phyloP scores from a whole-genome alignment of 1,140 invertebrate species.

The Onthophagus taurus region DNA sequence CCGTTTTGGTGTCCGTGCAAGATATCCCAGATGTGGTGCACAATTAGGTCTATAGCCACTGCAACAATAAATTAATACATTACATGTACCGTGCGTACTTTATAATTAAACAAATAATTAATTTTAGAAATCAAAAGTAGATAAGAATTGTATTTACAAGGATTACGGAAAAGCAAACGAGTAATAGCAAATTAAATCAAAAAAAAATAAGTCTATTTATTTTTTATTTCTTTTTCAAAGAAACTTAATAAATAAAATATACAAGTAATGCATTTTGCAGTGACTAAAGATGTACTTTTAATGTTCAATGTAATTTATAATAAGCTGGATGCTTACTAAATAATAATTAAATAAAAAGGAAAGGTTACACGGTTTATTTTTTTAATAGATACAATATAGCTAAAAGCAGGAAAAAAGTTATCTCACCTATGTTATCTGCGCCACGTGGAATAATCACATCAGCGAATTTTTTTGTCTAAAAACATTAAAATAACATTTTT shows the following conservation, averaged over 20 bases:
- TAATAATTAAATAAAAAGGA: no score
- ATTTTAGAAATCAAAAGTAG: no score
- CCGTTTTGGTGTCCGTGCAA: conserved; percentile 47
- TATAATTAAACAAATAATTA: no score
- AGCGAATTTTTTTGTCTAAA: conserved; percentile 97
- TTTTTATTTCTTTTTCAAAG: no score
- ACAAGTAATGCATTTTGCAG: conserved; percentile 25
- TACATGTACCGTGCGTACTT: conserved; percentile 9
- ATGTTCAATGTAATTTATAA: no score
- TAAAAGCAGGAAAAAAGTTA: conserved; percentile 1
- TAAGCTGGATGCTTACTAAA: no score
- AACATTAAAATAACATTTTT: conserved; percentile 24
- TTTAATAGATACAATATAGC: neutral
- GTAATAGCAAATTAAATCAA: no score
- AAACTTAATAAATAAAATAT: no score
- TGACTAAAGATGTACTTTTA: no score
- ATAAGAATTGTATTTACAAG: no score
- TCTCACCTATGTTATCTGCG: conserved; percentile 88
- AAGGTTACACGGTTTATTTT: conserved; percentile 1
- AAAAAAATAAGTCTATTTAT: no score
- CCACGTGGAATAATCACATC: conserved; percentile 98
- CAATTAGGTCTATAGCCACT: conserved; percentile 98
- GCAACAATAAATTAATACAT: conserved; percentile 61
- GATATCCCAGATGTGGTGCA: conserved; percentile 95
- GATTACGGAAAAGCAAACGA: no score